These are phyloP conservation scores for Macaria notata DNA, from an alignment of 2,888 invertebrate genomes.

Conservation along the genomic window DNA sequence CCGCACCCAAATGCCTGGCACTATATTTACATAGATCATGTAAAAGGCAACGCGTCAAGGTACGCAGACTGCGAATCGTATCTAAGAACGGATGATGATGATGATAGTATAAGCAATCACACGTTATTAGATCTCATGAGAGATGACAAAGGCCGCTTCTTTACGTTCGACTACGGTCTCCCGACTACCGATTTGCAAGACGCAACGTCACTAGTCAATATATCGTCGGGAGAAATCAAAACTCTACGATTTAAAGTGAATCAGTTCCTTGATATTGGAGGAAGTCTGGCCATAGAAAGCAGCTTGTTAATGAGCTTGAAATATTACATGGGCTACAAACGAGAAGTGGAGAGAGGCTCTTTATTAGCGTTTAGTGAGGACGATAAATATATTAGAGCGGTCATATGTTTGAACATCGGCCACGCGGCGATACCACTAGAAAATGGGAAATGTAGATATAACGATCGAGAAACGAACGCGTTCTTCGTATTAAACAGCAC, in stretches of 20 bases:
- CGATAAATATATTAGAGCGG: slow-evolving; percentile 78
- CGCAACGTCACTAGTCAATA: slow-evolving; percentile 84
- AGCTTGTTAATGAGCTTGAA: slow-evolving; percentile 84
- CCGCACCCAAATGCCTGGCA: slow-evolving; percentile 84
- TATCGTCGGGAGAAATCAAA: slow-evolving; percentile 84
- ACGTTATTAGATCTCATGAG: slow-evolving; percentile 67
- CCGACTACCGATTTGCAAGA: slow-evolving; percentile 84
- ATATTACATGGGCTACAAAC: slow-evolving; percentile 73
- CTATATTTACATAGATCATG: slow-evolving; percentile 67
- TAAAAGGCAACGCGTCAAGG: slow-evolving; percentile 47
- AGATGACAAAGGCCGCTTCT: slow-evolving; percentile 87
- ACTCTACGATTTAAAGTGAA: slow-evolving; percentile 87
- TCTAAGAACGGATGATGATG: slow-evolving; percentile 48
- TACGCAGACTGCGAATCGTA: slow-evolving; percentile 68
- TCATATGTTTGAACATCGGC: slow-evolving; percentile 84
- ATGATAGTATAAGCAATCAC: slow-evolving; percentile 45
- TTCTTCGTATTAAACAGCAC: slow-evolving; percentile 85
- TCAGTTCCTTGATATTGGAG: slow-evolving; percentile 89
- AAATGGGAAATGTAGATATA: slow-evolving; percentile 83
- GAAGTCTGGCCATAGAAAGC: slow-evolving; percentile 87
- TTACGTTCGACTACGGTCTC: slow-evolving; percentile 88
- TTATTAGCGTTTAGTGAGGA: slow-evolving; percentile 69
- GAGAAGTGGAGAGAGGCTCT: slow-evolving; percentile 49
- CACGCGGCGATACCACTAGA: slow-evolving; percentile 83
- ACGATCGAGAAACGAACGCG: slow-evolving; percentile 76